A percentile compares a stretch with the other conserved stretches of the same genome.
Conservation (phyloP, 2,888 invertebrate species). For the Pemphredon lugubris region DNA sequence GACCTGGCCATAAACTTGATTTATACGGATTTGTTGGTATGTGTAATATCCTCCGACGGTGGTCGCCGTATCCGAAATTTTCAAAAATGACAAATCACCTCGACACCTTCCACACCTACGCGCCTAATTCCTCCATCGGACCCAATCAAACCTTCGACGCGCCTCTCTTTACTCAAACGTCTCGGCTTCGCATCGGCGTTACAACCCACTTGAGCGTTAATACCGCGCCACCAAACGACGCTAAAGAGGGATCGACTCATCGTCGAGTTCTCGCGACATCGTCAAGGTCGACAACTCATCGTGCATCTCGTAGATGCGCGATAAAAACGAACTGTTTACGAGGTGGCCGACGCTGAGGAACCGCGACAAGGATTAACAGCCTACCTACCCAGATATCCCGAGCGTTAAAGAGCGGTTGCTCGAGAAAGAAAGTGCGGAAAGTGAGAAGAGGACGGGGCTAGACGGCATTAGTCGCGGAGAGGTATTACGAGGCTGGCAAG, state of each 20-base stretch:
- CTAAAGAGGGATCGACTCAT: conserved; percentile 20
- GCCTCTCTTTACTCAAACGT: no score
- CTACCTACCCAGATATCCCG: conserved; percentile 34
- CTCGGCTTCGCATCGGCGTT: no score
- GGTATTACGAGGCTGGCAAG: conserved; percentile 60
- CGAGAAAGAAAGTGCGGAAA: conserved; percentile 8
- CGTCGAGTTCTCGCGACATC: conserved; percentile 25
- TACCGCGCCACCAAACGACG: neutral
- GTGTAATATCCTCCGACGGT: no score
- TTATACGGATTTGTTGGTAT: no score
- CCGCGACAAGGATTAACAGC: conserved; percentile 63
- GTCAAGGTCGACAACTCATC: conserved; percentile 65
- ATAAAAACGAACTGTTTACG: conserved; percentile 67
- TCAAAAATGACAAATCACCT: no score
- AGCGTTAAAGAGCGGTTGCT: conserved; percentile 27
- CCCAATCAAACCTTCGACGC: no score
- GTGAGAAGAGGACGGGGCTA: conserved; percentile 6
- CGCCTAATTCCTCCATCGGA: no score
- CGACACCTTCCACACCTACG: no score
- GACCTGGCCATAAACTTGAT: no score
- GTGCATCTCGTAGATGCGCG: conserved; percentile 47
- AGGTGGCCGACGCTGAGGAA: conserved; percentile 49
- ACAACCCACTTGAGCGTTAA: neutral
- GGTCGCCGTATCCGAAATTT: no score
- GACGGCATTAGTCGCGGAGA: conserved; percentile 51